A percentile compares a stretch with the other conserved stretches of the same genome.
These are phyloP conservation scores for Falco peregrinus DNA, from an alignment of 2,797 vertebrate genomes.

Conservation along the genomic window DNA sequence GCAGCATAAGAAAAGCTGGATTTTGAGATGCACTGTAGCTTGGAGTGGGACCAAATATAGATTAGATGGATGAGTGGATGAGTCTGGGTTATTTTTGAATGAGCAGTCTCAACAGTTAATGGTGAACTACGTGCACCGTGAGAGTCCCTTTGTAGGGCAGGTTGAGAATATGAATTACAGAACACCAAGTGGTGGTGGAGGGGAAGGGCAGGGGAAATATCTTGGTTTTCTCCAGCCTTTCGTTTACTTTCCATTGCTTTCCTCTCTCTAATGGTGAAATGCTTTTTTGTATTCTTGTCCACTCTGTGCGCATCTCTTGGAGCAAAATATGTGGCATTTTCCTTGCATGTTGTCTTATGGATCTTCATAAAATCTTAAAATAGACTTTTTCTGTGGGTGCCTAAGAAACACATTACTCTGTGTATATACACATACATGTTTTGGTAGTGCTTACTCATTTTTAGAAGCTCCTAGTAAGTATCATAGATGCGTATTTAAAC, in stretches of 20 bases:
- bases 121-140: neutral
- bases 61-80: neutral
- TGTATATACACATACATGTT: neutral
- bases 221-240: neutral
- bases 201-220: accelerated
- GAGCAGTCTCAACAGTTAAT: neutral
- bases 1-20: neutral
- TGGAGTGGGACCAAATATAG: neutral
- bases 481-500: neutral
- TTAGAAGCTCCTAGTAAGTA: neutral
- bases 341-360: neutral
- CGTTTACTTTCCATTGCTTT: neutral
- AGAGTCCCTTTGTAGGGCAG: neutral
- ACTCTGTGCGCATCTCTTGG: neutral
- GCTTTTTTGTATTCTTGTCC: neutral
- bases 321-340: neutral
- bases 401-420: neutral
- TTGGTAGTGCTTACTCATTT: neutral
- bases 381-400: neutral
- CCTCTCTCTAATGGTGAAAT: neutral
- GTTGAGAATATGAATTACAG: neutral
- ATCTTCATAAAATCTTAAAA: neutral
- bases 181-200: neutral
- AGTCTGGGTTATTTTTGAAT: neutral
- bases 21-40: neutral